Evolutionary conservation across 2,113 vertebrate species (phyloP).

Genomic region (Lasiurus cinereus): DNA sequence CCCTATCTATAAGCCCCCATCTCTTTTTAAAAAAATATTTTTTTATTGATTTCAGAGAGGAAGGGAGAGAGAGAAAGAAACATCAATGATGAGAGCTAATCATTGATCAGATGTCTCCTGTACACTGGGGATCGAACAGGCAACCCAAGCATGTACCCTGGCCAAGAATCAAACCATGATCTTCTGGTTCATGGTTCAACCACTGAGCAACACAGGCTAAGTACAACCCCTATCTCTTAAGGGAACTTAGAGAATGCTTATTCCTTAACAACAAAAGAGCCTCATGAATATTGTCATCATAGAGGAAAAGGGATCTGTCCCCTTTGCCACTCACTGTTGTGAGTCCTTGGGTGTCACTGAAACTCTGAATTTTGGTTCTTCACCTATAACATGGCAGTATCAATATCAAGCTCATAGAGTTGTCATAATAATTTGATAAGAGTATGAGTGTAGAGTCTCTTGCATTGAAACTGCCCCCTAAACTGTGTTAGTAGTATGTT

Average conservation of each 20-base stretch:
- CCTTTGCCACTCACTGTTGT: not conserved
- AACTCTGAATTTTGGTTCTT: not conserved
- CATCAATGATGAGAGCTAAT: too few species aligned
- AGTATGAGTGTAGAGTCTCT: not conserved
- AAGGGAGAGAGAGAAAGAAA: too few species aligned
- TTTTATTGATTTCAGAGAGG: too few species aligned
- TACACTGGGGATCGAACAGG: too few species aligned
- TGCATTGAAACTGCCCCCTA: not conserved
- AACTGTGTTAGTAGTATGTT: not conserved
- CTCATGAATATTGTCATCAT: not conserved
- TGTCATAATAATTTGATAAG: not conserved
- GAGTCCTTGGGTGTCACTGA: not conserved
- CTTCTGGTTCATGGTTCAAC: too few species aligned
- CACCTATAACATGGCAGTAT: not conserved
- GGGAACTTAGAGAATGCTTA: not conserved
- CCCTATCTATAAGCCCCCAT: not conserved
- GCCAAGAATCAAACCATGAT: too few species aligned
- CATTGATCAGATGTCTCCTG: too few species aligned
- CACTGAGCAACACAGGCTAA: too few species aligned
- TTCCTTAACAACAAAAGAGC: not conserved
- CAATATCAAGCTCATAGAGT: not conserved
- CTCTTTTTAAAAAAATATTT: not conserved
- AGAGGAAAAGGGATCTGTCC: not conserved
- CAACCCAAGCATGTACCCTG: too few species aligned
- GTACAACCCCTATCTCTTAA: not conserved